Base-by-base conservation (phyloP, 2,797 vertebrate species). In the Pterois miles region DNA sequence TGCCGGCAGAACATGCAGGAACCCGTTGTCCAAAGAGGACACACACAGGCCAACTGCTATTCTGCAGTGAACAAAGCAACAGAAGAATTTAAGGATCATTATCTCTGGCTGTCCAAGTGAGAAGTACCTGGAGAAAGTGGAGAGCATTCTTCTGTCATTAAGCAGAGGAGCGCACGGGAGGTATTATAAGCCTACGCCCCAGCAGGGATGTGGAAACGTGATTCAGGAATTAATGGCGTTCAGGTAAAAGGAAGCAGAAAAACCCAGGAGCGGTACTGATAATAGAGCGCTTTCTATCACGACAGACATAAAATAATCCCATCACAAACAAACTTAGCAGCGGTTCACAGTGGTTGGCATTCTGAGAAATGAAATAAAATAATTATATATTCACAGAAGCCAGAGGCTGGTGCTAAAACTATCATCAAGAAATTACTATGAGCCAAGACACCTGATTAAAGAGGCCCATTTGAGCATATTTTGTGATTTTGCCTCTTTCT, bases 1-100 rank as follows among this genome's bases (percentile, higher is more conserved):
- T 29, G 48, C 16, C 73, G 54, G 68, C 29, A 8, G 13, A 83
- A 76, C 62, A 70, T 52, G 72, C 65, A 65, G 81, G 76, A 80
- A 31, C 22, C 56, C 18, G 25, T 36, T 66, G 72, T 76, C 74
- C 56, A 76, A 56, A 78, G 69, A 76, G 67, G 78, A 85, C 50
- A 65, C 46, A 8, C 71, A 40, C 50, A 56, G 71, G 40, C 74
- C 63, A 66, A 56, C 22, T 9, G 4, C 33, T 76, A 56, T 71
- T 70, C 65, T 54, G 8, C 27, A 48, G 36, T 22, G 75, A n/a
- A 67, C 78, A 83, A 84, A 80, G 58, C 54, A 65, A 63, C 43
- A 56, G 33, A 65, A 76, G 52, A 81, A 81, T 88, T 82, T 72
- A 82, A 68, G 72, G 72, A 82, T 91, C 85, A 70, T 93, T 90